Evolutionary conservation across 2,113 vertebrate genomes (phyloP).

Genomic region (Chaetodon trifascialis): DNA sequence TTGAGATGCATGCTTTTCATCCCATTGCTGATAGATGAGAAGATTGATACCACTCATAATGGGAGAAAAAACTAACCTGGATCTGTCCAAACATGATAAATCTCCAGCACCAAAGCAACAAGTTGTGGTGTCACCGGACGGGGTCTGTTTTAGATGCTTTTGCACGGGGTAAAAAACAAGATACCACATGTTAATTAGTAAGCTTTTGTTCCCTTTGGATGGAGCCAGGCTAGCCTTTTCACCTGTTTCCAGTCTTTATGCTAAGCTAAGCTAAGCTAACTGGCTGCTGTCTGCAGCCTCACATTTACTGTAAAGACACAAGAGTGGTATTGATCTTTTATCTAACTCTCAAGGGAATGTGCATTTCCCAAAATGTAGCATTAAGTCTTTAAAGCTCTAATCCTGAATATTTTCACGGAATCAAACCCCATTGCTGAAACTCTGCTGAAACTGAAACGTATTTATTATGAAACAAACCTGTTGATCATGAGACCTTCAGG

Average conservation of each 20-base stretch:
- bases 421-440: neutral
- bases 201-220: neutral
- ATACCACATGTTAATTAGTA: neutral
- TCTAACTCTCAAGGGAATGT: too few species aligned
- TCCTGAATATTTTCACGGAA: neutral
- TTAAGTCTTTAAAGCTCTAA: too few species aligned
- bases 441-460: too few species aligned
- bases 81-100: neutral
- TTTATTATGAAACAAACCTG: conserved; percentile 18
- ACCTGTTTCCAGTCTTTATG: too few species aligned
- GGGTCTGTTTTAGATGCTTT: neutral
- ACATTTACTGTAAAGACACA: neutral
- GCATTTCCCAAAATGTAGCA: too few species aligned
- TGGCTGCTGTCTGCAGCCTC: neutral
- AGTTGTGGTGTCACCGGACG: neutral
- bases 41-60: neutral
- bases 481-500: conserved; percentile 17
- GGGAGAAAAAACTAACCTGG: neutral
- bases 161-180: neutral
- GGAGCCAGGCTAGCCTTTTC: too few species aligned
- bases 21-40: neutral
- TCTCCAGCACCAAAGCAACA: neutral
- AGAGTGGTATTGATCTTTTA: too few species aligned
- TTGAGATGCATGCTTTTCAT: conserved; percentile 3
- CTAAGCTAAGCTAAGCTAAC: too few species aligned